Evolutionary conservation across 1,140 invertebrate species (phyloP).

Genomic region (Drosophila nigromelanica): DNA sequence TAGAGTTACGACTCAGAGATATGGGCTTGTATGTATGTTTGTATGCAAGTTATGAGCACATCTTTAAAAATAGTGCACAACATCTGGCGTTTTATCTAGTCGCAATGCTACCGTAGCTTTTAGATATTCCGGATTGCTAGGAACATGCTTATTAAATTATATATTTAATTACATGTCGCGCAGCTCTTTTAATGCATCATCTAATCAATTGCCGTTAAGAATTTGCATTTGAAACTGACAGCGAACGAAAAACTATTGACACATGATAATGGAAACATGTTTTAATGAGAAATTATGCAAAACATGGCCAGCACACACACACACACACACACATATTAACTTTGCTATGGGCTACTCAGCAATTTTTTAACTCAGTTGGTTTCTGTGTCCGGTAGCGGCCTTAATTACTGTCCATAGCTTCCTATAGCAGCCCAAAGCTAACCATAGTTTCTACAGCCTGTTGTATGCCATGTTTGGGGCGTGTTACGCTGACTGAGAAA

Average conservation of each 20-base stretch:
- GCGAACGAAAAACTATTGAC: conserved; percentile 69
- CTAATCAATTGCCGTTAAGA: conserved; percentile 51
- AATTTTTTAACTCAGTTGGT: conserved; percentile 38
- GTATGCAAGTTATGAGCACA: conserved; percentile 56
- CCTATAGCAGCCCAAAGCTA: conserved; percentile 11
- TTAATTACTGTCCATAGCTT: conserved; percentile 64
- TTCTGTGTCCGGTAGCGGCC: conserved; percentile 72
- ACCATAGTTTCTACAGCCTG: conserved; percentile 5
- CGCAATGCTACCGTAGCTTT: conserved; percentile 34
- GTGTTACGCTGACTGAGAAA: conserved; percentile 62
- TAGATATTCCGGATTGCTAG: conserved; percentile 9
- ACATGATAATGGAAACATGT: conserved; percentile 78
- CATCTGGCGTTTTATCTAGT: conserved; percentile 47
- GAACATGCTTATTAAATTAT: conserved; percentile 78
- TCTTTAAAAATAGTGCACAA: conserved; percentile 79
- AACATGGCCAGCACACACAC: conserved; percentile 41
- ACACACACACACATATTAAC: conserved; percentile 32
- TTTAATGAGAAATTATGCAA: conserved; percentile 80
- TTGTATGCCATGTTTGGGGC: conserved; percentile 50
- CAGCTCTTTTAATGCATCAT: conserved; percentile 43
- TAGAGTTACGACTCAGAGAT: conserved; percentile 31
- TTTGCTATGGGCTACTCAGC: conserved; percentile 42
- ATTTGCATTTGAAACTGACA: conserved; percentile 65
- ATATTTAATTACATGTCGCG: conserved; percentile 51
- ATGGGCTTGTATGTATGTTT: not conserved